Percentiles rank a stretch among this genome's conserved stretches.
These are phyloP conservation scores for Sinelater perroti DNA, from an alignment of 2,888 invertebrate genomes.

Conservation along the genomic window DNA sequence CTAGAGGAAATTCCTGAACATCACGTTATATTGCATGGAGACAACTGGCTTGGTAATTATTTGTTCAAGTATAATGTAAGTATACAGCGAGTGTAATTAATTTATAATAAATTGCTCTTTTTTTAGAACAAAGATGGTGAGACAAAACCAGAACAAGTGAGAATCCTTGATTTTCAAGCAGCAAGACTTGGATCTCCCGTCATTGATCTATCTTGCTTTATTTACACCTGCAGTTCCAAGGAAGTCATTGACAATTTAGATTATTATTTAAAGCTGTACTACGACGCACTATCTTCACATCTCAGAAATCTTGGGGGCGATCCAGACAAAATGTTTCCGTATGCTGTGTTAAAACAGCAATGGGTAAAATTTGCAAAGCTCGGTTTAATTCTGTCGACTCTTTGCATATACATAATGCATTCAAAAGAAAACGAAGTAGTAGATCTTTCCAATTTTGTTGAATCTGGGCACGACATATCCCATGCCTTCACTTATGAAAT, in stretches of 20 bases:
- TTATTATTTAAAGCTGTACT: slow-evolving; percentile 45
- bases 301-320: no score
- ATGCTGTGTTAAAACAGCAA: slow-evolving; percentile 24
- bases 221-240: slow-evolving; percentile 40
- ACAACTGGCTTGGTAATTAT: no score
- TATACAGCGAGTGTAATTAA: no score
- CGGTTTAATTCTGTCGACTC: slow-evolving; percentile 25
- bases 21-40: no score
- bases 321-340: slow-evolving; percentile 41
- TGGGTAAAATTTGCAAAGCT: slow-evolving; percentile 29
- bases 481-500: slow-evolving; percentile 12
- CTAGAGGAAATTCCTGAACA: no score
- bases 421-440: slow-evolving; percentile 32
- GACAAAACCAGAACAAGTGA: no score
- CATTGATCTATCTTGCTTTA: slow-evolving; percentile 46
- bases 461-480: background rate
- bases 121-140: no score
- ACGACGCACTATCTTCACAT: slow-evolving; percentile 41
- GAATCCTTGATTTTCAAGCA: slow-evolving; percentile 51
- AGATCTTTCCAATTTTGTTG: background rate
- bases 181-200: slow-evolving; percentile 42
- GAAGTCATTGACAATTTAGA: slow-evolving; percentile 41
- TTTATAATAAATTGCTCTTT: no score
- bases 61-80: no score
- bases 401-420: slow-evolving; percentile 35